Evolutionary conservation across 2,113 vertebrate genomes (phyloP).

Genomic region (Oncorhynchus tshawytscha): DNA sequence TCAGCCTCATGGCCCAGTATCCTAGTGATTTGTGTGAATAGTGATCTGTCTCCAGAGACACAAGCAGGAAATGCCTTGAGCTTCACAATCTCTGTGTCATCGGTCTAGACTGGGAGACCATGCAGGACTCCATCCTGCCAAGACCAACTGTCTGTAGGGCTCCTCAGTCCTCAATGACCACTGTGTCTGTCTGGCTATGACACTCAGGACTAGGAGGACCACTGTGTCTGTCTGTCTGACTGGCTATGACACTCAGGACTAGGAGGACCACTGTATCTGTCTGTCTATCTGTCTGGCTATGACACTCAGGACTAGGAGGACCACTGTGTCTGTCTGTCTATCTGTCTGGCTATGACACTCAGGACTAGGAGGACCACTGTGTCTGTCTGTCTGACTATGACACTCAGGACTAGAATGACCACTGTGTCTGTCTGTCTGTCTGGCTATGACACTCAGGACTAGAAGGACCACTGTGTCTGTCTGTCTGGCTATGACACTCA

Average conservation of each 20-base stretch:
- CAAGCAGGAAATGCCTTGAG: constrained; percentile 71
- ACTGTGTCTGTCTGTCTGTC: no score
- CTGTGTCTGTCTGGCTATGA: not conserved
- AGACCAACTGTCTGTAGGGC: constrained; percentile 20
- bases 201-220: not conserved
- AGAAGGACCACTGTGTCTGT: no score
- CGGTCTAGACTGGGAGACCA: constrained; percentile 54
- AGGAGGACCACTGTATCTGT: not conserved
- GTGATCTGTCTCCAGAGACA: constrained; percentile 52
- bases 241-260: not conserved
- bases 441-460: no score
- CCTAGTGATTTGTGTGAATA: constrained; percentile 2
- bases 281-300: no score
- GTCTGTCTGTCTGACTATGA: no score
- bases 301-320: not conserved
- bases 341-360: no score
- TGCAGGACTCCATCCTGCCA: constrained; percentile 49
- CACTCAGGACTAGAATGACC: no score
- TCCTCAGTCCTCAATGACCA: not conserved
- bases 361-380: no score
- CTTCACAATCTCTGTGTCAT: constrained; percentile 72
- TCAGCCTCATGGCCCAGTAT: constrained; percentile 17
- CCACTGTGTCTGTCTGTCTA: no score
- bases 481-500: no score
- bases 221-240: not conserved